These are phyloP conservation scores for Stegastes partitus DNA, from an alignment of 2,113 vertebrate genomes.

Conservation along the genomic window DNA sequence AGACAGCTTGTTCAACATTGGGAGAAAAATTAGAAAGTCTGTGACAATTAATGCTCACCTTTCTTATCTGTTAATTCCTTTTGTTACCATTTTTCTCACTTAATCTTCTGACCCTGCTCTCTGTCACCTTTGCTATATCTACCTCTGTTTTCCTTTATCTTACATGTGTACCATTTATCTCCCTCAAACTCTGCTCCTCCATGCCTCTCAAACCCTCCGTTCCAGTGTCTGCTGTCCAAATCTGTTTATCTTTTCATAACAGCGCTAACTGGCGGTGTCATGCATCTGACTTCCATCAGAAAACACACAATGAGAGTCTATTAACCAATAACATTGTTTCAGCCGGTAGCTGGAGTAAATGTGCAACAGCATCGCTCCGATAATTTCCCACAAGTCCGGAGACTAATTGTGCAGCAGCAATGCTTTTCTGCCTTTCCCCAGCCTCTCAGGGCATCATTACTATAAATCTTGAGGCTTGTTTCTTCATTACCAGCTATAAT, in stretches of 20 bases:
- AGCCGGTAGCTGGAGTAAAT: constrained; percentile 21
- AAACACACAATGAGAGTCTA: background rate
- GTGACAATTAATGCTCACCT: constrained; percentile 18
- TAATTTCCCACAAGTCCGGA: constrained; percentile 55
- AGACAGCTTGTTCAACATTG: background rate
- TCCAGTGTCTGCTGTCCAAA: background rate
- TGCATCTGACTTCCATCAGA: background rate
- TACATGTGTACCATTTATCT: constrained; percentile 23
- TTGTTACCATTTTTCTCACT: constrained; percentile 20
- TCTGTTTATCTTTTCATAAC: constrained; percentile 14
- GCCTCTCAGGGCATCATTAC: constrained; percentile 49
- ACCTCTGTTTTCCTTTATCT: constrained; percentile 39
- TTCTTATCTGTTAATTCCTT: constrained; percentile 26
- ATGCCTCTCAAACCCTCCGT: background rate
- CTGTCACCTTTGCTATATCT: constrained; percentile 23
- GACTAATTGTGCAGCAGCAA: constrained; percentile 50
- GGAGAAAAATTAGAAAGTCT: background rate
- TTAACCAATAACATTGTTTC: constrained; percentile 24
- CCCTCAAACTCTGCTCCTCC: constrained; percentile 4
- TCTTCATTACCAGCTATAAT: constrained; percentile 73
- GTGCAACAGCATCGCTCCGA: constrained; percentile 3
- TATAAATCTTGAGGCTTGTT: constrained; percentile 73
- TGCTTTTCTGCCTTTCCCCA: constrained; percentile 1
- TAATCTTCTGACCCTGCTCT: constrained; percentile 21
- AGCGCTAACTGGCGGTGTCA: background rate